These are phyloP conservation scores for Ophraella communa DNA, from an alignment of 2,888 invertebrate genomes.

Conservation along the genomic window DNA sequence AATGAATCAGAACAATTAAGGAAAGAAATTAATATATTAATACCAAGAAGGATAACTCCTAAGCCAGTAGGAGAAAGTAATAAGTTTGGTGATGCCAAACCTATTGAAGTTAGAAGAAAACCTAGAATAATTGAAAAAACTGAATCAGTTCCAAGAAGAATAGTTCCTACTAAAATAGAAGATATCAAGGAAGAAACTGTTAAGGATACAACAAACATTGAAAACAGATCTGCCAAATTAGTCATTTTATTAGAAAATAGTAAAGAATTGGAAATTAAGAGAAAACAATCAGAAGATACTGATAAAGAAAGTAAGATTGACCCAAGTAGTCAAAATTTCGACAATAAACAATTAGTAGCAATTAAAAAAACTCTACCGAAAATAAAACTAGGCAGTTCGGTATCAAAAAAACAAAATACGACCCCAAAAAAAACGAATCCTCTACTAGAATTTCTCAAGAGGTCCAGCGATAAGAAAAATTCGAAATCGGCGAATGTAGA, in stretches of 20 bases:
- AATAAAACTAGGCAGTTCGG: constrained; percentile 24
- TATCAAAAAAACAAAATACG: constrained; percentile 13
- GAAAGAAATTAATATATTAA: constrained; percentile 23
- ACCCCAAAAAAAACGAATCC: constrained; percentile 31
- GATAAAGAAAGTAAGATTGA: background rate
- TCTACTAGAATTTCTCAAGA: constrained; percentile 37
- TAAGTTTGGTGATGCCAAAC: constrained; percentile 11
- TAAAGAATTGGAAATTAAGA: background rate
- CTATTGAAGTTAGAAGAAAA: constrained; percentile 51
- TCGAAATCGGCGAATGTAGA: background rate
- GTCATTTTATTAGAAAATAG: background rate
- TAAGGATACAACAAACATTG: background rate
- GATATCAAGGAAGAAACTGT: background rate
- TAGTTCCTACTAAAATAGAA: background rate
- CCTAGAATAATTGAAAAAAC: constrained; percentile 45
- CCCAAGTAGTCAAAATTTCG: background rate
- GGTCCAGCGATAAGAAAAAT: constrained; percentile 16
- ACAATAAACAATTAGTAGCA: background rate
- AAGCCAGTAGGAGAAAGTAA: constrained; percentile 6
- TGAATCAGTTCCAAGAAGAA: constrained; percentile 3
- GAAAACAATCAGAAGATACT: background rate
- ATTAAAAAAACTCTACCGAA: constrained; percentile 16
- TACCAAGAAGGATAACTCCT: constrained; percentile 23
- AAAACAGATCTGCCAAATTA: background rate
- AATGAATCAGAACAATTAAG: constrained; percentile 11